Evolutionary conservation across 2,113 vertebrate genomes (phyloP), one percentile per base, ranked within the genome.

Genomic region (Gobio gobio): DNA sequence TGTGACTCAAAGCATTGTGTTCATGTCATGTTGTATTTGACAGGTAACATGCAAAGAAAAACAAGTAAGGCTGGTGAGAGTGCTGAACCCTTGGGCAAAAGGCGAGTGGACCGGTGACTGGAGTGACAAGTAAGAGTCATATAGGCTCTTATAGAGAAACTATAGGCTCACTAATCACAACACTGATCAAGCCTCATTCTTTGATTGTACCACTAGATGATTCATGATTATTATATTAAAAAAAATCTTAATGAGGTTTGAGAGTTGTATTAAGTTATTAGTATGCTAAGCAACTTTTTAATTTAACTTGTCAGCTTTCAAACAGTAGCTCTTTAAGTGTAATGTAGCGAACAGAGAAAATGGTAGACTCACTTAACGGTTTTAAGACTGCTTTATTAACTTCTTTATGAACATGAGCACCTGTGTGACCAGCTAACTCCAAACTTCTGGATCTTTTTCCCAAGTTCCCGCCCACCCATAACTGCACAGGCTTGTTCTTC

Each of bases 21-120:
- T 33, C 3, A 22, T 14, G 20, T 26, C 47, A 68, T 2, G 8
- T 2, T 68, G 1, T 75, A 66, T 63, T 91, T 88, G 18, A 95
- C 93, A 83, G 84, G 76, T 78, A 79, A 90, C 10, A 89, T 88
- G 66, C 80, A 77, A 1, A 93, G 59, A 88, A 36, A 88, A 88
- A 73, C 90, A 91, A 6, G 93, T 95, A 70, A 89, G 93, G 43
- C 91, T 97, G 8, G 92, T 97, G 40, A 94, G 95, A 86, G 86
- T 97, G 74, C 92, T 92, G 92, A 97, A 97, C 91, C 96, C 96
- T 0, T 96, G 95, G 96, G 95, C 96, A 0, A 88, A 89, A 47
- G 93, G 87, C 83, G 96, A 96, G 78, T 97, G 96, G 96, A 95
- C 85, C 4, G 96, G 95, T 90, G 94, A 92, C 79, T 97, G 97